Conservation (phyloP, 2,797 vertebrate genomes). For the Ptychobarbus kaznakovi region DNA sequence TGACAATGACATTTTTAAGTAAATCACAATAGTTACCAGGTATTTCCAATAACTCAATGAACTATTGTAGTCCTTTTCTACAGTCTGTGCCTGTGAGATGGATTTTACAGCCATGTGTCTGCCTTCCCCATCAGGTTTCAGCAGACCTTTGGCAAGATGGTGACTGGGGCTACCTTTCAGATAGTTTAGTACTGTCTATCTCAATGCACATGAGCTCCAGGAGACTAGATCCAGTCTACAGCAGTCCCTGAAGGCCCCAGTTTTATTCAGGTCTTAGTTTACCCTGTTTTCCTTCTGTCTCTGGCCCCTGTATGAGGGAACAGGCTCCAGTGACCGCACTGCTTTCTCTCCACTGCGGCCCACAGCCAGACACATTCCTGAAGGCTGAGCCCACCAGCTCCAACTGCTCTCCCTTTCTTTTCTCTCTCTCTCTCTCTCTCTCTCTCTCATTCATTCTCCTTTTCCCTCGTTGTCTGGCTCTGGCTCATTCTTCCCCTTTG, state of each 20-base stretch:
- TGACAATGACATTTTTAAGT: background rate
- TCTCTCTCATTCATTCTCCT: constrained; percentile 53
- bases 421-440: constrained; percentile 63
- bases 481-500: background rate
- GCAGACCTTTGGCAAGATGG: constrained; percentile 51
- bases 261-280: constrained; percentile 54
- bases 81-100: constrained; percentile 51
- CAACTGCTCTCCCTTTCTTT: constrained; percentile 62
- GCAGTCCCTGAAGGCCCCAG: constrained; percentile 55
- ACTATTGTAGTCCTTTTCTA: background rate
- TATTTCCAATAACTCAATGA: background rate
- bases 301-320: constrained; percentile 76
- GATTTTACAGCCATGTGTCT: constrained; percentile 65
- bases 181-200: constrained; percentile 4
- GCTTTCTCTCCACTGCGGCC: constrained; percentile 71
- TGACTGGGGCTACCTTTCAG: constrained; percentile 13
- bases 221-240: constrained; percentile 4
- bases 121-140: constrained; percentile 67
- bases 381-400: constrained; percentile 75
- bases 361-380: constrained; percentile 82
- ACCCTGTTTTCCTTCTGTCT: constrained; percentile 70
- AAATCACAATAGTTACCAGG: background rate
- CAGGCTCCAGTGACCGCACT: constrained; percentile 76
- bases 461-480: constrained; percentile 1
- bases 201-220: constrained; percentile 5